Evolutionary conservation across 2,113 vertebrate species (phyloP), one percentile per base, ranked within the genome.

Genomic region (Piaya cayana): DNA sequence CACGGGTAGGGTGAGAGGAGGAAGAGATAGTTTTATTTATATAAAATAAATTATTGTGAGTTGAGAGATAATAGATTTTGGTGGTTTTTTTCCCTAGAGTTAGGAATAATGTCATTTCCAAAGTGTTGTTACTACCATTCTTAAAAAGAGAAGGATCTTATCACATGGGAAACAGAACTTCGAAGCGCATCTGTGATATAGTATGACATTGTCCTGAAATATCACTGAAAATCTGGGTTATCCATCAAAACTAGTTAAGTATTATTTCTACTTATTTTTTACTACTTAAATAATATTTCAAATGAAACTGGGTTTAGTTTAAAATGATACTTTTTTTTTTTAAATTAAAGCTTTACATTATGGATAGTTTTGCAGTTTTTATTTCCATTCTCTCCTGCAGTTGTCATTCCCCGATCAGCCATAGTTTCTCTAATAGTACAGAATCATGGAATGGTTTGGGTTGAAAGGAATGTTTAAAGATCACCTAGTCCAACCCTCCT

Each of bases 401-500:
- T 34, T 65, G 17, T 37, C 37, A 12, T 39, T 90, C n/a, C 6
- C 22, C 83, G 50, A 50, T 70, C 18, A 39, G 65, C 45, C 25
- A 32, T 10, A 12, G 12, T 37, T 75, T 76, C 68, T 55, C 13
- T 60, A 83, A 36, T 34, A 27, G 50, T 43, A 6, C 23, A 58
- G 34, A 75, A 32, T 71, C 47, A 29, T 1, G 21, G 45, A 50
- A 81, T 62, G 11, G 5, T 75, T 80, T 69, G 25, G 18, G 18
- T 36, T 77, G 21, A 50, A 89, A 58, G 16, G n/a, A n/a, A n/a
- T n/a, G n/a, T n/a, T n/a, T n/a, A n/a, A n/a, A n/a, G 9, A 29
- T 29, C 9, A 22, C 45, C 42, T 42, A 12, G 7, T 79, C 53
- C 7, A 39, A 5, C 0, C 0, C 3, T 6, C 11, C 32, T 67